These are phyloP conservation scores for Maniola hyperantus DNA, from an alignment of 2,888 invertebrate species.

Conservation along the genomic window DNA sequence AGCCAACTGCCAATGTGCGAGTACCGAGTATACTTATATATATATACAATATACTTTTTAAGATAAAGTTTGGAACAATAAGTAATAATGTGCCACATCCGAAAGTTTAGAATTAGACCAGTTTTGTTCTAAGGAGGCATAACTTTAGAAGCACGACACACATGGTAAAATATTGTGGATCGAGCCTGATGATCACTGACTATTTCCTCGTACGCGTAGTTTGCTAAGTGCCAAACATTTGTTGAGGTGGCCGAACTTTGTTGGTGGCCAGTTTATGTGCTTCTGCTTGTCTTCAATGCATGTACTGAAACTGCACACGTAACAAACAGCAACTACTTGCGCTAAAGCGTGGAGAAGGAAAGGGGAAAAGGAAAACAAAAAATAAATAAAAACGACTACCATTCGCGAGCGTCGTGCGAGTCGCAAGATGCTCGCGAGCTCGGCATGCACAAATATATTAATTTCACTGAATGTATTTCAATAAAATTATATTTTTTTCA, in stretches of 20 bases:
- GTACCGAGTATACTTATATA: too few species aligned
- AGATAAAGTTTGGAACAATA: too few species aligned
- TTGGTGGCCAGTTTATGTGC: neutral
- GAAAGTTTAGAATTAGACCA: too few species aligned
- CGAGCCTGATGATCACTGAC: too few species aligned
- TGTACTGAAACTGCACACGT: constrained; percentile 41
- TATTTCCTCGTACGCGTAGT: neutral
- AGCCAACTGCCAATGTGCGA: too few species aligned
- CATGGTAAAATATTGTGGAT: too few species aligned
- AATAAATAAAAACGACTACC: constrained; percentile 56
- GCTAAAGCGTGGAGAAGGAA: constrained; percentile 55
- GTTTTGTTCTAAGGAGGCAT: too few species aligned
- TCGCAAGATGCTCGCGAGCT: constrained; percentile 44
- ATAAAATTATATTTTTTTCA: constrained; percentile 75
- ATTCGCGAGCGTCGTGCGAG: constrained; percentile 36
- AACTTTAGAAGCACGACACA: too few species aligned
- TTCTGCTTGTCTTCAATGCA: constrained; percentile 1
- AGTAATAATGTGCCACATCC: neutral
- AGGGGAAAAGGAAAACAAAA: constrained; percentile 51
- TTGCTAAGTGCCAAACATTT: neutral
- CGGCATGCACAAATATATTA: constrained; percentile 65
- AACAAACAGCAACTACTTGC: constrained; percentile 58
- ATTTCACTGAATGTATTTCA: constrained; percentile 81
- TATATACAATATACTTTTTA: too few species aligned
- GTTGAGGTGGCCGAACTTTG: neutral